These are phyloP conservation scores for Emydura subglobosa DNA, from an alignment of 2,113 vertebrate species.

Conservation along the genomic window DNA sequence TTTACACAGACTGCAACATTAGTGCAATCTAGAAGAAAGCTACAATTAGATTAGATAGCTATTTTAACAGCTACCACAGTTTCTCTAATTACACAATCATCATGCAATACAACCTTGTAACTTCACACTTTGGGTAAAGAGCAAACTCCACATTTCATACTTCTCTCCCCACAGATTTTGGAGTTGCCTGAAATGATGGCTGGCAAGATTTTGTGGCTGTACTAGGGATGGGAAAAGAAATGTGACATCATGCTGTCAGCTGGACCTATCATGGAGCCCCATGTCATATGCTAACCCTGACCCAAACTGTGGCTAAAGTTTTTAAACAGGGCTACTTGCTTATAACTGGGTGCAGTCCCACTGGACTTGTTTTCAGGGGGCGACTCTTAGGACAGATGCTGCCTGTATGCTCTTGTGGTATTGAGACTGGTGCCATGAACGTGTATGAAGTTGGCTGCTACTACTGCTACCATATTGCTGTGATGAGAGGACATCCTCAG, in stretches of 20 bases:
- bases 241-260: background rate
- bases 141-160: background rate
- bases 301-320: background rate
- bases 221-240: background rate
- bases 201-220: background rate
- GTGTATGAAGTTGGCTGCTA: rapidly evolving
- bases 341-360: background rate
- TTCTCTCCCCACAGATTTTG: background rate
- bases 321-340: background rate
- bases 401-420: rapidly evolving
- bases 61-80: too few species aligned
- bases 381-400: rapidly evolving
- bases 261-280: background rate
- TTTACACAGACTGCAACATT: background rate
- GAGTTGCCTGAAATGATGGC: background rate
- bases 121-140: background rate
- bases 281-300: background rate
- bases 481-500: rapidly evolving
- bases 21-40: background rate
- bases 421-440: rapidly evolving
- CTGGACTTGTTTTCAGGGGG: background rate
- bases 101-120: background rate
- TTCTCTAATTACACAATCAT: too few species aligned
- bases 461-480: background rate
- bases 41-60: background rate